Base-by-base conservation (phyloP, 2,113 vertebrate species). In the Ptilorrhoa leucosticta region DNA sequence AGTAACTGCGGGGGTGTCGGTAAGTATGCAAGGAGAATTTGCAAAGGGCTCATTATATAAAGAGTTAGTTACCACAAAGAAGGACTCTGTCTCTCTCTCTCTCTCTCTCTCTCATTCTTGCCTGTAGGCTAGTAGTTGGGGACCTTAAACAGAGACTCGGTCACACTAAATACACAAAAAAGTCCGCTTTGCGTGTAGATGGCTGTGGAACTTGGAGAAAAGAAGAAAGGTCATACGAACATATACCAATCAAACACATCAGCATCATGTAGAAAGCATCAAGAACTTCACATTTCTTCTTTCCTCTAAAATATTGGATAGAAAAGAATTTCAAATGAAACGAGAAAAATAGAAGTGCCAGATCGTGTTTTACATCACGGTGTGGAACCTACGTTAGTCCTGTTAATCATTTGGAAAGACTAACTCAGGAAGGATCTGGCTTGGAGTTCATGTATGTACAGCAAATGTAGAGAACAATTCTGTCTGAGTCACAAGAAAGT, bases 11-110 rank as follows among this genome's bases (percentile, higher is more conserved):
- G 92, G 90, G 84, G 90, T 96, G 93, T 94, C 1, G 0, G 71
- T 87, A 90, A 96, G 81, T 81, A 96, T 95, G 93, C 94, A 93
- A 94, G 91, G 89, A 93, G 95, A 96, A 94, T 96, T 87, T 93
- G 91, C 94, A 91, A 85, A 93, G 91, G 92, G 63, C 81, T 97
- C 39, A 94, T 97, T 94, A 96, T 87, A 35, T 75, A 90, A 68
- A 85, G 66, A 81, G 81, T 94, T 97, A 94, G 45, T 92, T 94
- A 95, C 86, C 72, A 91, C 87, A 51, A 42, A 83, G 87, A 69
- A 69, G 31, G 48, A 71, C 73, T 61, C 35, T 10, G 50, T 87
- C 23, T 53, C n/a, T 76, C 30, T 7, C 44, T 89, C 27, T 47
- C 24, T 54, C 45, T 45, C n/a, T 81, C 28, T 69, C 39, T 44